Percentiles rank a stretch among this genome's conserved stretches.
Evolutionary conservation across 2,113 vertebrate genomes (phyloP).

Genomic region (Pelusios castaneus): DNA sequence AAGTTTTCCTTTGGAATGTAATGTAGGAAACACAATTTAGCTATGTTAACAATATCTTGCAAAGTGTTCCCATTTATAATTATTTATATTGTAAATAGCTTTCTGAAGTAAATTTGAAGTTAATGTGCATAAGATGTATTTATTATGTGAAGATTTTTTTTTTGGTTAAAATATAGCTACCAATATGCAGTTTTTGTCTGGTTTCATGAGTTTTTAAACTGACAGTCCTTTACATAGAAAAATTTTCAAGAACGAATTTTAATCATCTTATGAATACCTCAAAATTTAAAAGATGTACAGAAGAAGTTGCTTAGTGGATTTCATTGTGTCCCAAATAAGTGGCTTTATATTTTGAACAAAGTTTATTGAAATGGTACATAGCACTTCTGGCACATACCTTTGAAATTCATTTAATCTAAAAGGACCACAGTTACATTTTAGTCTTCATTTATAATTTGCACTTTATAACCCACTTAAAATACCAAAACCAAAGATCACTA

Average conservation of each 20-base stretch:
- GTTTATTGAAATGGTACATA: neutral
- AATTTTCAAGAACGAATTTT: neutral
- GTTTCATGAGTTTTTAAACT: slow-evolving; percentile 48
- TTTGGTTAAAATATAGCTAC: slow-evolving; percentile 92
- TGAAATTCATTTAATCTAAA: neutral
- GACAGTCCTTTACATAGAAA: neutral
- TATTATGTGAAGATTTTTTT: slow-evolving; percentile 92
- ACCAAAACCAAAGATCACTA: neutral
- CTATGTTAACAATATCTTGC: slow-evolving; percentile 84
- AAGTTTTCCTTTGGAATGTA: slow-evolving; percentile 85
- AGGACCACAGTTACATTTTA: neutral
- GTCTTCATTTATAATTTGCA: neutral
- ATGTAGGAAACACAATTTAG: slow-evolving; percentile 82
- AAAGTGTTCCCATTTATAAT: slow-evolving; percentile 89
- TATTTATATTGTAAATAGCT: slow-evolving; percentile 99
- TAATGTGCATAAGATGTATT: slow-evolving; percentile 95
- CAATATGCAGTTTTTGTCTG: slow-evolving; percentile 75
- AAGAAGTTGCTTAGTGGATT: neutral
- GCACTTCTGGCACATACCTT: neutral
- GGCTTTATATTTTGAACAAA: neutral
- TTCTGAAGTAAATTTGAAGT: slow-evolving; percentile 87
- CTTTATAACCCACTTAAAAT: neutral
- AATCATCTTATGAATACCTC: neutral
- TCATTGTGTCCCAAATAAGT: neutral
- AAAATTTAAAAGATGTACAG: neutral